Evolutionary conservation across 1,140 invertebrate species (phyloP), one percentile per base, ranked within the genome.

Genomic region (Drosophila melanica): DNA sequence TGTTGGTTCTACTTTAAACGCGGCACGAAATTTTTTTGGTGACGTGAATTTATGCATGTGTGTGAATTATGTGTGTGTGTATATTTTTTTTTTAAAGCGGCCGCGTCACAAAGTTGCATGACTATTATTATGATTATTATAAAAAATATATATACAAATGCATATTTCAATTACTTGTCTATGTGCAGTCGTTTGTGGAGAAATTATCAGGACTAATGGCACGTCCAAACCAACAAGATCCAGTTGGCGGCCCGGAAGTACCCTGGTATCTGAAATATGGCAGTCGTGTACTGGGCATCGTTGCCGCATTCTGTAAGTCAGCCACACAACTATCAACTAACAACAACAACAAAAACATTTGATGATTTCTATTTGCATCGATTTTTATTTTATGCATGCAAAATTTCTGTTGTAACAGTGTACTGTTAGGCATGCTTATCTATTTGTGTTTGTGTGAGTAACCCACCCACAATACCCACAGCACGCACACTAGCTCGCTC

Each of bases 191-290:
- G 79, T 94, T 96, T 79, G 93, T 94, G 67, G 96, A 96, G 84
- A 97, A 96, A 94, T 93, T 97, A 80, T 93, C 94, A 48, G 94
- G 94, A 76, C 93, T 97, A 64, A 95, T 96, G 95, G 94, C 95
- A 66, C 93, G 95, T 75, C 96, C 96, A 55, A 95, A 95, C 71
- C 94, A 95, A 91, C 95, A 76, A 55, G 86, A 86, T 65, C 94
- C 94, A 75, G 93, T 93, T 55, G 93, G 94, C 70, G 96, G 96
- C 93, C 96, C 97, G 92, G 96, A 97, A 92, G 94, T 95, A 66
- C 96, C 97, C 72, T 97, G 96, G 96, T 97, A 96, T 95, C 94
- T 98, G 93, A 97, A 97, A 92, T 97, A 97, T 93, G 96, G 94
- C 89, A 96, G 95, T 63, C 95, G 97, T 91, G 94, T 94, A 67